phyloP scores from a whole-genome alignment of 1,140 invertebrate genomes.

The Pseudomyrmex sp. region DNA sequence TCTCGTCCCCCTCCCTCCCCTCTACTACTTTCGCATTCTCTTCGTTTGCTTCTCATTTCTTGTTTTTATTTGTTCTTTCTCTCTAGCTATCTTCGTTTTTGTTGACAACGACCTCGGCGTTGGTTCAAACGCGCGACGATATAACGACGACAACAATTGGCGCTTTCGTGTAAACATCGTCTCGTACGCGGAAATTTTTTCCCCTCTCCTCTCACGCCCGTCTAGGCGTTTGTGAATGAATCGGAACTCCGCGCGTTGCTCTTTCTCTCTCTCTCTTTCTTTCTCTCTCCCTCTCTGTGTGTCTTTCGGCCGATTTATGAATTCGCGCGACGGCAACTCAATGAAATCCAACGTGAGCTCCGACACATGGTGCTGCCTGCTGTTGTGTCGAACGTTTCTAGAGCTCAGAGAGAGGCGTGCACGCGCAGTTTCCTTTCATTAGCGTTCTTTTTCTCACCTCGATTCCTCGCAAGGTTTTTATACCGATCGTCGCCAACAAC shows the following conservation, averaged over 20 bases:
- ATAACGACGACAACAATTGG: not conserved
- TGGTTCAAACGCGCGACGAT: not conserved
- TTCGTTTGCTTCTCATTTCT: not conserved
- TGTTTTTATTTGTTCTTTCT: constrained; percentile 27
- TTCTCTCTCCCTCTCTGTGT: too few species aligned
- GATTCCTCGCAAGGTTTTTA: too few species aligned
- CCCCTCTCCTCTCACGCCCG: not conserved
- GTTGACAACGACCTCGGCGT: constrained; percentile 10
- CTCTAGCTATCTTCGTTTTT: constrained; percentile 4
- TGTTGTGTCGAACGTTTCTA: constrained; percentile 1
- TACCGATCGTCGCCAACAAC: too few species aligned
- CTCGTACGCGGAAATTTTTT: constrained; percentile 23
- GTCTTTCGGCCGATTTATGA: not conserved
- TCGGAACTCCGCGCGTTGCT: not conserved
- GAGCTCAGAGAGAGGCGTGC: too few species aligned
- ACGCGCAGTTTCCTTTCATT: too few species aligned
- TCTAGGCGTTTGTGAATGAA: constrained; percentile 37
- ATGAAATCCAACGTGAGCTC: constrained; percentile 45
- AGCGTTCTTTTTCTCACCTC: too few species aligned
- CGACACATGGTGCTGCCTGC: not conserved
- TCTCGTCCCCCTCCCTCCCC: constrained; percentile 65
- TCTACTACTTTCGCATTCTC: not conserved
- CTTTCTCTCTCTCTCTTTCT: not conserved
- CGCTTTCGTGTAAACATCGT: constrained; percentile 17
- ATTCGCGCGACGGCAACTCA: constrained; percentile 4